Evolutionary conservation across 2,113 vertebrate species (phyloP).

Genomic region (Lipophrys pholis): DNA sequence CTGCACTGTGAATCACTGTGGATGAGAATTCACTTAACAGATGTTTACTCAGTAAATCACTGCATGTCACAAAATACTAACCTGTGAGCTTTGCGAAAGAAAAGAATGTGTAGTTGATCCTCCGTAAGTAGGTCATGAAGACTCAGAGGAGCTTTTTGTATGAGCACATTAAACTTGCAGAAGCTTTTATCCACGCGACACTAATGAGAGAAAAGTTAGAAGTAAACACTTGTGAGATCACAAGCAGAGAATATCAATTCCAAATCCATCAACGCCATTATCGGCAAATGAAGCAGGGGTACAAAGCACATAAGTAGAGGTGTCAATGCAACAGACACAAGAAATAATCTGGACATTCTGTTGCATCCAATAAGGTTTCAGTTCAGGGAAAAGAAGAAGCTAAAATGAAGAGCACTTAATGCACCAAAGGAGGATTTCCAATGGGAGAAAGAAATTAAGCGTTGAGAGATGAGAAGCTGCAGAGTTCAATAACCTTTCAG

Average conservation of each 20-base stretch:
- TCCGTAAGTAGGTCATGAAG: slow-evolving; percentile 25
- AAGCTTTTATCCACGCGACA: slow-evolving; percentile 24
- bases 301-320: neutral
- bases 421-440: too few species aligned
- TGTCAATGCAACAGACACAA: neutral
- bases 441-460: too few species aligned
- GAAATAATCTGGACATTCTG: neutral
- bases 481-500: neutral
- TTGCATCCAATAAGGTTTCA: slow-evolving; percentile 19
- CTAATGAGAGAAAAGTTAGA: slow-evolving; percentile 51
- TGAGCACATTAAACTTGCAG: slow-evolving; percentile 43
- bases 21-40: neutral
- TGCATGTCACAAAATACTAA: neutral
- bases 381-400: too few species aligned
- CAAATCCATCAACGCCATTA: slow-evolving; percentile 3
- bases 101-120: slow-evolving; percentile 8
- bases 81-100: neutral
- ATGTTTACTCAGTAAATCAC: slow-evolving; percentile 5
- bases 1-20: neutral
- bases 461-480: too few species aligned
- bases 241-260: slow-evolving; percentile 26
- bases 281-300: slow-evolving; percentile 5
- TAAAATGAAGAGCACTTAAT: too few species aligned
- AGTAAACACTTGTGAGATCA: slow-evolving; percentile 24
- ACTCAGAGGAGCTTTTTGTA: slow-evolving; percentile 13